Evolutionary conservation across 2,113 vertebrate species (phyloP).

Genomic region (Psilopsiagon aurifrons): DNA sequence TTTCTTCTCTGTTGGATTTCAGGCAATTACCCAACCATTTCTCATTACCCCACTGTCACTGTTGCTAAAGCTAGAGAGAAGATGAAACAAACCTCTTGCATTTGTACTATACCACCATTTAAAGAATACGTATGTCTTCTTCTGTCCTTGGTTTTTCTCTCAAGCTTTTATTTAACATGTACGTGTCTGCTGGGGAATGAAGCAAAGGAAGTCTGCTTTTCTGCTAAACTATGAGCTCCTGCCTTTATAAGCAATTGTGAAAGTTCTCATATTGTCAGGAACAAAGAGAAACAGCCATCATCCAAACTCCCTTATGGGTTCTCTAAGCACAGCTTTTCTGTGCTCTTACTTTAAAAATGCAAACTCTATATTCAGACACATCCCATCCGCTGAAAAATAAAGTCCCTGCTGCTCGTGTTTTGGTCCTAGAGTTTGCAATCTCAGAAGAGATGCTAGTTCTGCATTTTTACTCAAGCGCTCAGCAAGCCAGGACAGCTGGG

Average conservation of each 20-base stretch:
- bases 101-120: neutral
- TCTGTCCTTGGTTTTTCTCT: neutral
- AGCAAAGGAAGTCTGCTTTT: neutral
- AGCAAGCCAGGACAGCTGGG: neutral
- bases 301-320: neutral
- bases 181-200: neutral
- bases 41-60: neutral
- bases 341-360: neutral
- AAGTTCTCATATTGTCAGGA: neutral
- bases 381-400: neutral
- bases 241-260: neutral
- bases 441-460: neutral
- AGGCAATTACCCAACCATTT: neutral
- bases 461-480: neutral
- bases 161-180: neutral
- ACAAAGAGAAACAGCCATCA: neutral
- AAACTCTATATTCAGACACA: neutral
- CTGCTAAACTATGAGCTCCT: neutral
- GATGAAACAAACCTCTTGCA: neutral
- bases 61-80: neutral
- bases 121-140: neutral
- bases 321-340: neutral
- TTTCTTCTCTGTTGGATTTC: neutral
- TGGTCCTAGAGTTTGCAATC: rapidly evolving
- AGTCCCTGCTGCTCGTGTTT: neutral